Base-by-base conservation (phyloP, 2,113 vertebrate species). In the Corythoichthys haematopterus region DNA sequence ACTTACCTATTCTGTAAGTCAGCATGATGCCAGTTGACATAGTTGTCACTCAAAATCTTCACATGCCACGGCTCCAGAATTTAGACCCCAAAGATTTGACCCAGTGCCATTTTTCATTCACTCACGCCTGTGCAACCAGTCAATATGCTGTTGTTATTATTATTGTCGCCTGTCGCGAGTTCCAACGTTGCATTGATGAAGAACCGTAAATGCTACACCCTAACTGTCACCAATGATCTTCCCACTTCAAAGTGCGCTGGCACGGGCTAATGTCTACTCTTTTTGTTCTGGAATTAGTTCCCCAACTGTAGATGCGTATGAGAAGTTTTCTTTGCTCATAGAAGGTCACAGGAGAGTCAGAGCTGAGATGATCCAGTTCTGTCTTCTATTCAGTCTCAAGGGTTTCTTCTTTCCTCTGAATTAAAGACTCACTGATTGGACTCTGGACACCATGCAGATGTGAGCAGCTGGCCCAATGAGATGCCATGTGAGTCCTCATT, bases 371-470 rank as follows among this genome's bases (percentile, higher is more conserved):
- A 88, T 88, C 89, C 78, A 82, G 81, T 81, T 81, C 84, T 66
- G 48, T 81, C 75, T 84, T 81, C 77, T 45, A 76, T 77, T 74
- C 74, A 73, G 81, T 84, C 88, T 88, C 84, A 28, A 78, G 80
- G 87, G 83, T 77, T 82, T 83, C 66, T 70, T 82, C 76, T 80
- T 66, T 52, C 64, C 80, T 75, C 73, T 0, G 65, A 36, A 80
- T 82, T 84, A 79, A 80, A 84, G 78, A 78, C 70, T 70, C 70
- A 28, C 81, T 87, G 87, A 89, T 89, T 91, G 87, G 86, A 81
- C 84, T 80, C 79, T 79, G 84, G 85, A 84, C 75, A 64, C 85
- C 79, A 75, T 73, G 80, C 81, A 81, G 85, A 85, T 82, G 81
- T 73, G 79, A 75, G 51, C 76, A 84, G 71, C 88, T 85, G 85